Evolutionary conservation across 2,113 vertebrate genomes (phyloP).

Genomic region (Barnardius zonarius): DNA sequence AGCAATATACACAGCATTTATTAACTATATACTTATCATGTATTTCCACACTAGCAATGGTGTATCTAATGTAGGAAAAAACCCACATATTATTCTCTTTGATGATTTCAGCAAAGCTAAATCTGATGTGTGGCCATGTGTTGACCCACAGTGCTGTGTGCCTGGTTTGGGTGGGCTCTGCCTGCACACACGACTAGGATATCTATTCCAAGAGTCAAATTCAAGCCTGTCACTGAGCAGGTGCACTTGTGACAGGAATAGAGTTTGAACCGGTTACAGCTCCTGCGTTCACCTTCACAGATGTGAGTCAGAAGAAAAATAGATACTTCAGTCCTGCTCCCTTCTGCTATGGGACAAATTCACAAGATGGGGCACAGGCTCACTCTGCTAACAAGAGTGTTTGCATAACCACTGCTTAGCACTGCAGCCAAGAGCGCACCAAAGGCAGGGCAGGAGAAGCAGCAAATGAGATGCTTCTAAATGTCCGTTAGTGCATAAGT

Average conservation of each 20-base stretch:
- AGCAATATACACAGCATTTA: neutral
- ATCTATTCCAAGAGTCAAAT: neutral
- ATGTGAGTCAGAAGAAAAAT: neutral
- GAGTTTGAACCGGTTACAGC: neutral
- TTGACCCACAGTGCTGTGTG: neutral
- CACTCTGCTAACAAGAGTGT: neutral
- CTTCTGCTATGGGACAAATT: neutral
- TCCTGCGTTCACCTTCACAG: neutral
- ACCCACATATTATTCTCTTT: neutral
- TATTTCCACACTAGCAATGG: neutral
- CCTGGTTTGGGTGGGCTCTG: neutral
- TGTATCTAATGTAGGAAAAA: neutral
- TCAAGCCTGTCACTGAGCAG: neutral
- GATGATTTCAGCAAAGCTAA: neutral
- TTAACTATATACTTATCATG: neutral
- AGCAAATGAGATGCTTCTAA: neutral
- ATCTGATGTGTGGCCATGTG: neutral
- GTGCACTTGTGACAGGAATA: neutral
- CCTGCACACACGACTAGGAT: neutral
- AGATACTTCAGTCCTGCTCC: neutral
- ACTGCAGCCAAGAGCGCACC: neutral
- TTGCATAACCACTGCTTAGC: neutral
- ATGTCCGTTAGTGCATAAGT: neutral
- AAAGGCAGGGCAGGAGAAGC: neutral
- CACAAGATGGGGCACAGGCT: neutral